These are phyloP conservation scores for Amia ocellicauda DNA, from an alignment of 2,113 vertebrate species.

Conservation along the genomic window DNA sequence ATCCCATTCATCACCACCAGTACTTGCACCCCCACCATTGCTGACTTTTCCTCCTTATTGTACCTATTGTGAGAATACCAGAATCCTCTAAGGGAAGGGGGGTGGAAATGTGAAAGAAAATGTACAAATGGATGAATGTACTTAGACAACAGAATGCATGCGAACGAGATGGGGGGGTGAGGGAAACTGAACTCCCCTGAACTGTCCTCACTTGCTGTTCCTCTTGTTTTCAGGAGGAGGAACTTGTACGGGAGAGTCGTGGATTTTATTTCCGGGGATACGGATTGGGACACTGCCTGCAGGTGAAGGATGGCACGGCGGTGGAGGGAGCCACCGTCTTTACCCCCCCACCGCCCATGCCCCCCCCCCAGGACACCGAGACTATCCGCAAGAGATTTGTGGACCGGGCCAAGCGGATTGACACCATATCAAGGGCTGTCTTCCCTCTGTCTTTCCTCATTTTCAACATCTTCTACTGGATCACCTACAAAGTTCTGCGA, in stretches of 20 bases:
- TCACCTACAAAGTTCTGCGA: constrained; percentile 86
- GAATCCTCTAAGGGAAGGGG: no score
- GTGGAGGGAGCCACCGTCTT: constrained; percentile 61
- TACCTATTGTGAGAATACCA: no score
- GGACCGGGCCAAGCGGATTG: constrained; percentile 84
- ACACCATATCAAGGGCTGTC: constrained; percentile 83
- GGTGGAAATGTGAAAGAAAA: no score
- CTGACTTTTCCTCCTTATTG: no score
- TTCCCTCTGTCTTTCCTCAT: constrained; percentile 90
- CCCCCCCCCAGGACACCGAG: constrained; percentile 60
- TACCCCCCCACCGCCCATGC: constrained; percentile 52
- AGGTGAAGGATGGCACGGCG: constrained; percentile 61
- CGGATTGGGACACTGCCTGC: constrained; percentile 78
- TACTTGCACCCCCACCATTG: no score
- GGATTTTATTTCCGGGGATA: constrained; percentile 82
- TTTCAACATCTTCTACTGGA: constrained; percentile 95
- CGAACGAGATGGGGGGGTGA: no score
- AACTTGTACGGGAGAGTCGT: constrained; percentile 72
- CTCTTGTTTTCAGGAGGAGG: constrained; percentile 67
- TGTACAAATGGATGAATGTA: no score
- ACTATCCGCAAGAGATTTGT: constrained; percentile 65
- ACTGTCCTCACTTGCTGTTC: not conserved
- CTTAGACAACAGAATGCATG: no score
- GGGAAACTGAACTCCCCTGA: no score
- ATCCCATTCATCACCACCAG: no score